phyloP scores from a whole-genome alignment of 2,113 vertebrate genomes.

The Smithornis capensis region DNA sequence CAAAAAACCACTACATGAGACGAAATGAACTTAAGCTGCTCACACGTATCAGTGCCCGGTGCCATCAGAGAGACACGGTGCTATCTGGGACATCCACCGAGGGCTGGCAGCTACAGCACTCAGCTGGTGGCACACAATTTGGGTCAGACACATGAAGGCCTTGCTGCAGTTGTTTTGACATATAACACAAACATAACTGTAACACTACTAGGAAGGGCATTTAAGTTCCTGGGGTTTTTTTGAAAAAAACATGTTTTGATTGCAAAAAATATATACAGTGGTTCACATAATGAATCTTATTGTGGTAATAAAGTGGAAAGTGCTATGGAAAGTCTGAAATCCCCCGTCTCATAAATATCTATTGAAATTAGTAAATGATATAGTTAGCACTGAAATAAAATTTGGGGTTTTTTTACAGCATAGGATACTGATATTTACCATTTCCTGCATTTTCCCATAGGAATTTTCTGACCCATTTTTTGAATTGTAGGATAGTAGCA shows the following conservation, averaged over 20 bases:
- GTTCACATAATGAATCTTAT: neutral
- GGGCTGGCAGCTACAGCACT: neutral
- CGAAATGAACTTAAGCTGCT: neutral
- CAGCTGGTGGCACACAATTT: neutral
- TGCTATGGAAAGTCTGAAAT: neutral
- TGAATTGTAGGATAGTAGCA: slow-evolving; percentile 75
- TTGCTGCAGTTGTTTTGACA: neutral
- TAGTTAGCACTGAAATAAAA: neutral
- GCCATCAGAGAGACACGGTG: neutral
- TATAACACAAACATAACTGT: neutral
- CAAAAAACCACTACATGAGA: neutral
- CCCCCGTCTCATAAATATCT: neutral
- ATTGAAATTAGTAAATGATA: neutral
- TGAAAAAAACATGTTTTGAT: neutral
- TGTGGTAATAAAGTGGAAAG: neutral
- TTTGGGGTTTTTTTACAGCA: neutral
- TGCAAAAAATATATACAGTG: neutral
- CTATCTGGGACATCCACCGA: neutral
- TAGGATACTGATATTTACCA: slow-evolving; percentile 60
- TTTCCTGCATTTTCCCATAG: slow-evolving; percentile 74
- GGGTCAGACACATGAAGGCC: neutral
- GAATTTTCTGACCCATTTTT: slow-evolving; percentile 76
- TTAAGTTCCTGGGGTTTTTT: neutral
- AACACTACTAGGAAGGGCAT: neutral
- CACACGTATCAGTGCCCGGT: neutral